Conservation (phyloP, 2,113 vertebrate species). For the Saguinus midas region DNA sequence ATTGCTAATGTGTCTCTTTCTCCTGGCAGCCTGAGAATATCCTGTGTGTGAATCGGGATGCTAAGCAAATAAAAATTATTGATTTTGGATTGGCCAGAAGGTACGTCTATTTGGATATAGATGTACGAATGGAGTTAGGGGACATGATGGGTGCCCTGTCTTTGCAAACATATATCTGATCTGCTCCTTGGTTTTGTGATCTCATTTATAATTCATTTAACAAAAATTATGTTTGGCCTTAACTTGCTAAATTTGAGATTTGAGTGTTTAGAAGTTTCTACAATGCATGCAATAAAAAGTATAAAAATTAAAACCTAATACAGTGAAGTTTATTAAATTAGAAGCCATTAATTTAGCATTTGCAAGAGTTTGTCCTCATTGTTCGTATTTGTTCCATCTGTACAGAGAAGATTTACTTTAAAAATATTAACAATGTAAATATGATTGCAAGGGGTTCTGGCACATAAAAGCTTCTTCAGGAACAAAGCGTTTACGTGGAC, state of each 20-base stretch:
- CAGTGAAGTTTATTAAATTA: background rate
- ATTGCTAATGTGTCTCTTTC: constrained; percentile 76
- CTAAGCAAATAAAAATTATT: constrained; percentile 98
- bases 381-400: background rate
- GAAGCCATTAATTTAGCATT: background rate
- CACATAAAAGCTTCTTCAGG: background rate
- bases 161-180: constrained; percentile 28
- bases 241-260: background rate
- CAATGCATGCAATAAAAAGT: background rate
- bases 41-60: constrained; percentile 94
- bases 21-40: constrained; percentile 97
- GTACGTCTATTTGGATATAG: constrained; percentile 80
- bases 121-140: background rate
- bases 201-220: constrained; percentile 39
- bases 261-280: background rate
- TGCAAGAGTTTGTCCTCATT: background rate
- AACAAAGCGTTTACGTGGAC: background rate
- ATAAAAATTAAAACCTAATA: background rate
- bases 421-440: background rate
- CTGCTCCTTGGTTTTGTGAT: background rate
- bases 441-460: background rate
- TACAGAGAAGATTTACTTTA: background rate
- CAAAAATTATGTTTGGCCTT: background rate
- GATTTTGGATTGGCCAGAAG: constrained; percentile 99
- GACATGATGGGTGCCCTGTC: background rate